Evolutionary conservation across 2,888 invertebrate genomes (phyloP).

Genomic region (Perizoma flavofasciatum): DNA sequence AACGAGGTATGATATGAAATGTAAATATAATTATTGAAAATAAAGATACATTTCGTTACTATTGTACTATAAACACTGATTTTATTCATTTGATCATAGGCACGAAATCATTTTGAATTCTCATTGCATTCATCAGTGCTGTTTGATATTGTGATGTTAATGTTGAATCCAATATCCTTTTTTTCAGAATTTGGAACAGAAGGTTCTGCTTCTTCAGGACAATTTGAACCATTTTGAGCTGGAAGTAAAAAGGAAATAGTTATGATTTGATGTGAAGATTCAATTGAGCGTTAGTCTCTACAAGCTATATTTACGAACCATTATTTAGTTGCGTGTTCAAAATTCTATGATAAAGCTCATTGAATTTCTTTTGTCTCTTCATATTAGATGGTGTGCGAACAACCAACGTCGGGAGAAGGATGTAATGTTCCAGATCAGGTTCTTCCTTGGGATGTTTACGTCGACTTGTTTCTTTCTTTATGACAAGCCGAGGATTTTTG

Average conservation of each 20-base stretch:
- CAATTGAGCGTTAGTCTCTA: too few species aligned
- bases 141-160: constrained; percentile 55
- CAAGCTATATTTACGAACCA: constrained; percentile 42
- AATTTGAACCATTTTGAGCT: constrained; percentile 45
- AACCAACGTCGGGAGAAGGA: constrained; percentile 72
- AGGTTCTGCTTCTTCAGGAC: constrained; percentile 20
- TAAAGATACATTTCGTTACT: constrained; percentile 14
- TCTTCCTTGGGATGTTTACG: constrained; percentile 59
- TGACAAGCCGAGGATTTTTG: constrained; percentile 61
- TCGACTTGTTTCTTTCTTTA: constrained; percentile 63
- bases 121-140: constrained; percentile 36
- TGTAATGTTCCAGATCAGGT: constrained; percentile 71
- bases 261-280: too few species aligned
- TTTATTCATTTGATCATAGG: constrained; percentile 6
- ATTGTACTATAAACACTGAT: constrained; percentile 10
- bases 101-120: constrained; percentile 14
- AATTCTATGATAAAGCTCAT: constrained; percentile 74
- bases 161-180: constrained; percentile 67
- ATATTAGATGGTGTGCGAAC: constrained; percentile 75
- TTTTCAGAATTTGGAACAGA: constrained; percentile 39
- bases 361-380: constrained; percentile 74
- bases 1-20: not conserved
- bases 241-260: constrained; percentile 36
- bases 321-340: constrained; percentile 62
- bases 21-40: constrained; percentile 9